phyloP scores from a whole-genome alignment of 2,113 vertebrate species.

The Grammomys dolichurus region DNA sequence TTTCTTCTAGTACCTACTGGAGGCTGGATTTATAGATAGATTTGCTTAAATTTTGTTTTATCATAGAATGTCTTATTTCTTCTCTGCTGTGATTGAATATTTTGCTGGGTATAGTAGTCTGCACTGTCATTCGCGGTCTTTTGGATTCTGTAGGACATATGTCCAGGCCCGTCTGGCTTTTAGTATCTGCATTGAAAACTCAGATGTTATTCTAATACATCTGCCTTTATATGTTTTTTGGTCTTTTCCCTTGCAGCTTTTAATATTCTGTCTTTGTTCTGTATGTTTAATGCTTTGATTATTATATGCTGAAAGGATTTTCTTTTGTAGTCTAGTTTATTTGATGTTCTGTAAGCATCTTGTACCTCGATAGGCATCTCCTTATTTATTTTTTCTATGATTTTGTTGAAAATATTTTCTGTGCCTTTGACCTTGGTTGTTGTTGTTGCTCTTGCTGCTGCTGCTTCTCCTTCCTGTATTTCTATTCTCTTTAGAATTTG shows the following conservation, averaged over 20 bases:
- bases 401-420: background rate
- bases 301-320: too few species aligned
- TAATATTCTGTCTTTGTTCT: background rate
- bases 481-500: background rate
- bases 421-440: background rate
- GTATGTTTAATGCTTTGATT: too few species aligned
- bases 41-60: background rate
- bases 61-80: too few species aligned
- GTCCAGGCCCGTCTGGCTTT: background rate
- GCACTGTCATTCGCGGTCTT: background rate
- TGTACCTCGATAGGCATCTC: too few species aligned
- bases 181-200: background rate
- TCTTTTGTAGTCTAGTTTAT: too few species aligned
- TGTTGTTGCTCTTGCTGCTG: too few species aligned
- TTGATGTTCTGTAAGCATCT: too few species aligned
- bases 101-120: background rate
- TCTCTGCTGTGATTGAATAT: background rate
- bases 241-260: background rate
- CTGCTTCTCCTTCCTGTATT: background rate
- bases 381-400: background rate
- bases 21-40: background rate
- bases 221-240: background rate
- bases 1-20: background rate
- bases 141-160: background rate
- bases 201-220: background rate